Evolutionary conservation across 2,888 invertebrate species (phyloP).

Genomic region (Athrips mouffetella): DNA sequence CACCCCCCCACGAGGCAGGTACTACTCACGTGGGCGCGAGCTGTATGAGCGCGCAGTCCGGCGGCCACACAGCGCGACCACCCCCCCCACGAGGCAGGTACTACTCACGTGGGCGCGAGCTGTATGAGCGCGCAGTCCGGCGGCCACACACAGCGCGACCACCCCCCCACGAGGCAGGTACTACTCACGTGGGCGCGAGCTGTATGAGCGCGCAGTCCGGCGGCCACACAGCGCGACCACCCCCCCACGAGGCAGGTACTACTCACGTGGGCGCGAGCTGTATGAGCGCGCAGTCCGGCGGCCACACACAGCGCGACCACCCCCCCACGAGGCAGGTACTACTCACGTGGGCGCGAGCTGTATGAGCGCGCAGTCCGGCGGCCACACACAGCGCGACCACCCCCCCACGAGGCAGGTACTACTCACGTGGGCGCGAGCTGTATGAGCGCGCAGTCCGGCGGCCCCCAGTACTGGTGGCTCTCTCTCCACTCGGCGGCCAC

Average conservation of each 20-base stretch:
- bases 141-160: constrained; percentile 90
- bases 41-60: no score
- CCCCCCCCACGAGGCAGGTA: constrained; percentile 80
- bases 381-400: constrained; percentile 75
- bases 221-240: no score
- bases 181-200: no score
- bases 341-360: constrained; percentile 86
- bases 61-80: constrained; percentile 66
- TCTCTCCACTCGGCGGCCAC: constrained; percentile 91
- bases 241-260: no score
- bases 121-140: constrained; percentile 88
- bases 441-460: constrained; percentile 85
- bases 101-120: constrained; percentile 82
- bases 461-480: constrained; percentile 90
- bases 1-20: no score
- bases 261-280: no score
- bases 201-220: no score
- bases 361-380: constrained; percentile 85
- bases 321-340: constrained; percentile 79
- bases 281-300: no score
- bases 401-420: constrained; percentile 80
- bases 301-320: constrained; percentile 74
- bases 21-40: no score
- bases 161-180: constrained; percentile 87
- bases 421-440: constrained; percentile 86